A percentile compares a stretch with the other conserved stretches of the same genome.
These are phyloP conservation scores for Scaptodrosophila latifasciaeformis DNA, from an alignment of 2,888 invertebrate genomes.

Conservation along the genomic window DNA sequence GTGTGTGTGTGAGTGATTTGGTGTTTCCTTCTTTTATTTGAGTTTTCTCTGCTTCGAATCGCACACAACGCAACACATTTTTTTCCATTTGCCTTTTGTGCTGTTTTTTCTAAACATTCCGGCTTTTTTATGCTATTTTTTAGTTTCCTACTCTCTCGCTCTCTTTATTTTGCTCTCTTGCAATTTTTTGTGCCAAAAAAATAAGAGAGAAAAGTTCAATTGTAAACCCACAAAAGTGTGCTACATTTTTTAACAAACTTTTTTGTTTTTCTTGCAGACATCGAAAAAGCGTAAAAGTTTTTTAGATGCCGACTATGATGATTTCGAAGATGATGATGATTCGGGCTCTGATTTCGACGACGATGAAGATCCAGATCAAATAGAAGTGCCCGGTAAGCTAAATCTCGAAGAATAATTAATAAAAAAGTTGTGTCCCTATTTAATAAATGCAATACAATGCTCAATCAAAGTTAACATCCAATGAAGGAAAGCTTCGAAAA, in stretches of 20 bases:
- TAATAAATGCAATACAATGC: too few species aligned
- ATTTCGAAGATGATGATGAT: conserved; percentile 77
- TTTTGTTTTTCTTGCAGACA: conserved; percentile 47
- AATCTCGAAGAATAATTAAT: too few species aligned
- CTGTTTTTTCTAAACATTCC: conserved; percentile 57
- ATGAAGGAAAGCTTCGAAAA: too few species aligned
- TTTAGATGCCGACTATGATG: conserved; percentile 75
- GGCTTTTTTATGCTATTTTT: background rate
- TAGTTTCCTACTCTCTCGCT: background rate
- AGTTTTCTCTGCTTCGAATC: conserved; percentile 4
- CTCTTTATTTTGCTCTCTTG: conserved; percentile 7
- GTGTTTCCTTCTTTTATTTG: background rate
- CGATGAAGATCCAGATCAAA: conserved; percentile 93
- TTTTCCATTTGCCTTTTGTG: conserved; percentile 55
- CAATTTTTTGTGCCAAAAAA: background rate
- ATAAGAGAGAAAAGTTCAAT: background rate
- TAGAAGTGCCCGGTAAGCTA: conserved; percentile 88
- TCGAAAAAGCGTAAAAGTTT: conserved; percentile 61
- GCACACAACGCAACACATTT: conserved; percentile 15
- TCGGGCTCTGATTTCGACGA: conserved; percentile 86
- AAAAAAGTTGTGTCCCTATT: too few species aligned
- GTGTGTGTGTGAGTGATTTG: background rate
- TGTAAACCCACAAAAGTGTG: background rate
- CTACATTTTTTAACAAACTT: background rate
- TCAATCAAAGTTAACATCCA: too few species aligned